Percentiles rank a stretch among this genome's conserved stretches.
Conservation (phyloP, 2,888 invertebrate species). For the Agriotes lineatus region DNA sequence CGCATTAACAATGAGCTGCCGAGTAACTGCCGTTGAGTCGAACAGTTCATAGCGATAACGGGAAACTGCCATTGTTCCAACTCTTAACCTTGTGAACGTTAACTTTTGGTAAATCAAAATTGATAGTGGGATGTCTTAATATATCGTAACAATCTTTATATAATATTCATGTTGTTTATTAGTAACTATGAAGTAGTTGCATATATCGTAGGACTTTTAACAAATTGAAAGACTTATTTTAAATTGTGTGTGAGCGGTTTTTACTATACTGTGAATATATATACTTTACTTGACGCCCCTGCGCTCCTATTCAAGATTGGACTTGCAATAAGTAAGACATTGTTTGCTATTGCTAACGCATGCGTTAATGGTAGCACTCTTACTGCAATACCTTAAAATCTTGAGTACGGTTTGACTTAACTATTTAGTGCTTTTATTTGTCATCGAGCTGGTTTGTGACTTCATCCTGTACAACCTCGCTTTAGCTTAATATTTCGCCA, state of each 20-base stretch:
- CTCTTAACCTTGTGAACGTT: slow-evolving; percentile 17
- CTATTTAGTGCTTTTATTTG: slow-evolving; percentile 11
- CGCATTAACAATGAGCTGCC: slow-evolving; percentile 39
- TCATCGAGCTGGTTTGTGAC: slow-evolving; percentile 1
- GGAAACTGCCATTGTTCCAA: slow-evolving; percentile 43
- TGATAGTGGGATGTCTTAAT: slow-evolving; percentile 43
- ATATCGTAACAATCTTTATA: slow-evolving; percentile 50
- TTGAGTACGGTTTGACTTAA: slow-evolving; percentile 9
- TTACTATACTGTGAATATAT: slow-evolving; percentile 55
- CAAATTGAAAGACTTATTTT: slow-evolving; percentile 64
- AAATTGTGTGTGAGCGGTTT: slow-evolving; percentile 60
- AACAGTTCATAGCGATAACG: slow-evolving; percentile 20
- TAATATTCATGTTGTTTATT: slow-evolving; percentile 52
- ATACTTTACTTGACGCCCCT: slow-evolving; percentile 3
- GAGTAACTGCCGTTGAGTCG: slow-evolving; percentile 27
- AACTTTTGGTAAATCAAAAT: slow-evolving; percentile 43
- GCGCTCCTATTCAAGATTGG: slow-evolving; percentile 1
- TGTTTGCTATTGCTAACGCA: too few species aligned
- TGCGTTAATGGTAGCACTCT: neutral
- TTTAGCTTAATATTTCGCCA: too few species aligned
- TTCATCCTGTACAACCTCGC: too few species aligned
- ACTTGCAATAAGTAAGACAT: neutral
- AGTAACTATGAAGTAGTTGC: slow-evolving; percentile 54
- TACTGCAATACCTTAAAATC: slow-evolving; percentile 7
- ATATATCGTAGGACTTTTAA: slow-evolving; percentile 60